Conservation (phyloP, 2,797 vertebrate genomes). For the Coendou prehensilis region DNA sequence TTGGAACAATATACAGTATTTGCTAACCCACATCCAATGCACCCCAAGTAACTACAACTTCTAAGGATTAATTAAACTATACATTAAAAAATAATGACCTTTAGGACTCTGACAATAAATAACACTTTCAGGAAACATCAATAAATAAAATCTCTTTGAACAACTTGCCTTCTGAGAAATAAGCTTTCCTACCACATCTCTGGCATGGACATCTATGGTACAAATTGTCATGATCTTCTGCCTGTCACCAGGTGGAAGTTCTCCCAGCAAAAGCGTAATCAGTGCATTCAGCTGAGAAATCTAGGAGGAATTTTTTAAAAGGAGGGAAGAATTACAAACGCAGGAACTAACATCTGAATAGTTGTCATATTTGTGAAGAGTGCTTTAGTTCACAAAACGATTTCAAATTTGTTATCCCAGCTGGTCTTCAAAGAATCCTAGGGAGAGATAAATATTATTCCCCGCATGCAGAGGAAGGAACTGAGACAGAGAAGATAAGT, state of each 20-base stretch:
- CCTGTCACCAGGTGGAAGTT: constrained; percentile 90
- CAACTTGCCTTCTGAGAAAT: constrained; percentile 91
- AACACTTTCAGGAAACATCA: not conserved
- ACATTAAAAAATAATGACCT: not conserved
- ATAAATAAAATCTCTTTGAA: not conserved
- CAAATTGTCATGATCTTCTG: constrained; percentile 94
- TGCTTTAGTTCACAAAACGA: not conserved
- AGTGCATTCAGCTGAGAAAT: constrained; percentile 92
- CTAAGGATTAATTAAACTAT: not conserved
- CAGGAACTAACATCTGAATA: not conserved
- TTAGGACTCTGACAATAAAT: constrained; percentile 16
- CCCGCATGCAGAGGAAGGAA: not conserved
- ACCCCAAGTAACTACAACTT: not conserved
- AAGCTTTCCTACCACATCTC: constrained; percentile 92
- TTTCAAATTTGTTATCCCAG: constrained; percentile 33
- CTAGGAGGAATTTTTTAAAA: constrained; percentile 81
- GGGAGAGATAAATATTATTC: not conserved
- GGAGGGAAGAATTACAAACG: constrained; percentile 19
- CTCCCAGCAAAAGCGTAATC: constrained; percentile 91
- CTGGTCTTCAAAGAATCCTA: not conserved
- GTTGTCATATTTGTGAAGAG: not conserved
- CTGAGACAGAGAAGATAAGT: not conserved
- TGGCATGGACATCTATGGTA: constrained; percentile 91
- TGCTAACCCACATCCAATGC: not conserved
- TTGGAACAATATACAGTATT: not conserved